A percentile compares a stretch with the other conserved stretches of the same genome.
Conservation (phyloP, 1,140 invertebrate genomes). For the Drosophila tsacasi region DNA sequence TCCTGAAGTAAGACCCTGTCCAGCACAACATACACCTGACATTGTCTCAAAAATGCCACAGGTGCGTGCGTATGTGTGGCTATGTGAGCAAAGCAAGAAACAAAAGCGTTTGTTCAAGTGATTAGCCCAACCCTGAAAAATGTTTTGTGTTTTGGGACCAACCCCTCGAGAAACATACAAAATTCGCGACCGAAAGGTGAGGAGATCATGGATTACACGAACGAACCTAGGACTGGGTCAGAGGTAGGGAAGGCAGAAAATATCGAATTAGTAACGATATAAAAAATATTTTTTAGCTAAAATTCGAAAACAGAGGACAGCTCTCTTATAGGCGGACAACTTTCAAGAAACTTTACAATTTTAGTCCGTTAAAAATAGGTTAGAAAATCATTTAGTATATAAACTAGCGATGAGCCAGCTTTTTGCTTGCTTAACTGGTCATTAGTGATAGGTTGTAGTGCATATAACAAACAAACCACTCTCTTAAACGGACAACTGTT, state of each 20-base stretch:
- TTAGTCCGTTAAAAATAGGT: background rate
- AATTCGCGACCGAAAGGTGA: conserved; percentile 11
- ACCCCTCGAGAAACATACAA: background rate
- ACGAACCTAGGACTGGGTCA: conserved; percentile 26
- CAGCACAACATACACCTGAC: conserved; percentile 20
- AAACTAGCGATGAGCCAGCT: background rate
- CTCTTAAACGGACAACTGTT: background rate
- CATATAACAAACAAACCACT: background rate
- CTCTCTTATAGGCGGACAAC: background rate
- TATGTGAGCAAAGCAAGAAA: conserved; percentile 23
- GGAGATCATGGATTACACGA: conserved; percentile 7
- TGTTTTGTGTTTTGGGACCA: conserved; percentile 11
- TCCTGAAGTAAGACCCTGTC: conserved; percentile 4
- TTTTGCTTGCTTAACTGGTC: background rate
- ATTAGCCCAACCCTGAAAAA: conserved; percentile 33
- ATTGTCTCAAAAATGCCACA: conserved; percentile 11
- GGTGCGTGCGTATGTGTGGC: conserved; percentile 7
- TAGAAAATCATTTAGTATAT: background rate
- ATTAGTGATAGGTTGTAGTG: background rate
- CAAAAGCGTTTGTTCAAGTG: conserved; percentile 49
- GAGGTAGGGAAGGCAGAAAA: background rate
- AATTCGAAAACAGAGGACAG: too few species aligned
- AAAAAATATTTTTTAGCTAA: background rate
- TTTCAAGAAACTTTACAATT: background rate
- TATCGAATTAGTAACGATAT: background rate